A percentile compares a stretch with the other conserved stretches of the same genome.
These are phyloP conservation scores for Brachyhypopomus gauderio DNA, from an alignment of 2,113 vertebrate genomes.

Conservation along the genomic window DNA sequence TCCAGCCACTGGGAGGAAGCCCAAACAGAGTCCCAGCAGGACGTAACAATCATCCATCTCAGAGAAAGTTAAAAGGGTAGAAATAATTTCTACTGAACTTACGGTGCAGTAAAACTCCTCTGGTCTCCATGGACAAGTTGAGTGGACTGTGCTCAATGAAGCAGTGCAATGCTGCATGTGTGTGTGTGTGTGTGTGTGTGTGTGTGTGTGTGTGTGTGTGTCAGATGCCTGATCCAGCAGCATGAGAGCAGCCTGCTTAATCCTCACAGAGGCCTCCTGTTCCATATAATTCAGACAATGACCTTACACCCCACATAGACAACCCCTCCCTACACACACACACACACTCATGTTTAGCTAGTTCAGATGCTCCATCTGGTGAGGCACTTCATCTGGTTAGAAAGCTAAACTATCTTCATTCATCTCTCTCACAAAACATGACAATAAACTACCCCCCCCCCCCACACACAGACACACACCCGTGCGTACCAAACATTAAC, in stretches of 20 bases:
- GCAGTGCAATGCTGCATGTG: slow-evolving; percentile 51
- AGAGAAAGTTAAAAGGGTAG: not conserved
- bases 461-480: not conserved
- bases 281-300: slow-evolving; percentile 71
- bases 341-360: slow-evolving; percentile 76
- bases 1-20: not conserved
- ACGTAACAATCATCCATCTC: not conserved
- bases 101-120: slow-evolving; percentile 83
- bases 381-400: slow-evolving; percentile 57
- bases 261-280: slow-evolving; percentile 66
- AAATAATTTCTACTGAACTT: slow-evolving; percentile 68
- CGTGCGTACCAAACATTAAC: no score
- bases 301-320: slow-evolving; percentile 60
- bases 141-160: slow-evolving; percentile 63
- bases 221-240: slow-evolving; percentile 65
- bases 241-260: slow-evolving; percentile 67
- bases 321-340: slow-evolving; percentile 35
- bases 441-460: not conserved
- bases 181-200: slow-evolving; percentile 34
- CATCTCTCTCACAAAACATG: not conserved
- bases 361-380: slow-evolving; percentile 64
- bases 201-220: slow-evolving; percentile 36
- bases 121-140: slow-evolving; percentile 82
- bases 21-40: not conserved
- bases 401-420: slow-evolving; percentile 20